Evolutionary conservation across 30 jellyfish, hydroid and myxozoan species (phyloP).

Genomic region (Pelagia noctiluca): DNA sequence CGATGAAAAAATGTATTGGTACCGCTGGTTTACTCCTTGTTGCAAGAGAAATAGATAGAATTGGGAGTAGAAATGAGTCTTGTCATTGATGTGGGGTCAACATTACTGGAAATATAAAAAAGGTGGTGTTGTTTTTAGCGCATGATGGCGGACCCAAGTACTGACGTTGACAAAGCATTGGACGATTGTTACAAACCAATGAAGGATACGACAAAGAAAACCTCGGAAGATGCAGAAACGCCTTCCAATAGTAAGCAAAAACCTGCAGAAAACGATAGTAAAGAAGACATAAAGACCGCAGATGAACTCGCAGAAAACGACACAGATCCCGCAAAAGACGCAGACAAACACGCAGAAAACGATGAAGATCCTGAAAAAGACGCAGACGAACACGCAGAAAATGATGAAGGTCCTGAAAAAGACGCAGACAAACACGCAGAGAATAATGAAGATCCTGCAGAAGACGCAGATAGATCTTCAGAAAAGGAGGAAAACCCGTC

Average conservation of each 20-base stretch:
- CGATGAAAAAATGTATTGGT: no score
- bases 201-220: not conserved
- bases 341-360: not conserved
- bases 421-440: not conserved
- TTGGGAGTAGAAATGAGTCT: no score
- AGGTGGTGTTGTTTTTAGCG: no score
- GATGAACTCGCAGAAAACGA: not conserved
- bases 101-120: no score
- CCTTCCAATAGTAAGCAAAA: no score
- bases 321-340: not conserved
- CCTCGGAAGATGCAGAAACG: not conserved
- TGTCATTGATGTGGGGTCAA: no score
- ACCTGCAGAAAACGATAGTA: no score
- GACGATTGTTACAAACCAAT: not conserved
- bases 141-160: constrained; percentile 1
- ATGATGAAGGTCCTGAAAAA: not conserved
- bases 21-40: no score
- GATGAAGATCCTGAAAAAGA: not conserved
- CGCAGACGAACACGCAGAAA: not conserved
- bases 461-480: constrained; percentile 4
- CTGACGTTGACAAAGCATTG: constrained; percentile 8
- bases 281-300: not conserved
- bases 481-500: constrained; percentile 7
- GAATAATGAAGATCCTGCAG: constrained; percentile 13
- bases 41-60: no score